Percentiles rank a stretch among this genome's conserved stretches.
phyloP scores from a whole-genome alignment of 2,888 invertebrate genomes.

The Netelia virgata region DNA sequence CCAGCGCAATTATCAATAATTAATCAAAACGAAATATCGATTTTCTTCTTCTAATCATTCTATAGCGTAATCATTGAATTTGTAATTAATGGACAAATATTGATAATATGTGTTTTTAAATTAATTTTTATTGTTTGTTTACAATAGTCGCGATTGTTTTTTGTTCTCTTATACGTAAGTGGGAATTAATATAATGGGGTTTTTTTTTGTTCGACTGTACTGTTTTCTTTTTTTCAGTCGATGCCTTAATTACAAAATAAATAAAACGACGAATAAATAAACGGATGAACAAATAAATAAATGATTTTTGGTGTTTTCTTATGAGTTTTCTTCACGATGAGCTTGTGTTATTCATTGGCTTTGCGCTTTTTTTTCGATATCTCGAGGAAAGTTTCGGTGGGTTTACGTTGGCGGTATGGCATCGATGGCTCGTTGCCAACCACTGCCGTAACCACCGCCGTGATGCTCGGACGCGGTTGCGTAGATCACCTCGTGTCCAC shows the following conservation, averaged over 20 bases:
- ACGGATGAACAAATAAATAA: slow-evolving; percentile 64
- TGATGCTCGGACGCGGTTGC: slow-evolving; percentile 85
- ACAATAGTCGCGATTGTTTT: too few species aligned
- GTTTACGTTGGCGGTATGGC: slow-evolving; percentile 78
- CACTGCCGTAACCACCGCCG: slow-evolving; percentile 82
- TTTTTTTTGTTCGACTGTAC: slow-evolving; percentile 9
- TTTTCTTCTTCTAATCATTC: too few species aligned
- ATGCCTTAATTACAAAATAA: slow-evolving; percentile 53
- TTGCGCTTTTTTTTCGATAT: slow-evolving; percentile 6
- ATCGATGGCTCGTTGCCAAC: slow-evolving; percentile 82
- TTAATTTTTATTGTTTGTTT: too few species aligned
- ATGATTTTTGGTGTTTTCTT: slow-evolving; percentile 46
- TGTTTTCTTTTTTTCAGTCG: slow-evolving; percentile 9
- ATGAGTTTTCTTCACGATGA: slow-evolving; percentile 22
- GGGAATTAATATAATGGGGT: slow-evolving; percentile 8
- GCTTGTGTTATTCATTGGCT: slow-evolving; percentile 37
- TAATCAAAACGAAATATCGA: background rate
- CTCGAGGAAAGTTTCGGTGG: background rate
- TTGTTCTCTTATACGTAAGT: background rate
- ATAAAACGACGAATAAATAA: slow-evolving; percentile 51
- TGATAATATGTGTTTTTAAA: too few species aligned
- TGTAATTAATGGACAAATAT: too few species aligned
- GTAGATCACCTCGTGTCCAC: slow-evolving; percentile 87
- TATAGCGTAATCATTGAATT: too few species aligned
- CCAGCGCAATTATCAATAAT: background rate